Evolutionary conservation across 1,140 invertebrate species (phyloP).

Genomic region (Druon quercuslanigerum): DNA sequence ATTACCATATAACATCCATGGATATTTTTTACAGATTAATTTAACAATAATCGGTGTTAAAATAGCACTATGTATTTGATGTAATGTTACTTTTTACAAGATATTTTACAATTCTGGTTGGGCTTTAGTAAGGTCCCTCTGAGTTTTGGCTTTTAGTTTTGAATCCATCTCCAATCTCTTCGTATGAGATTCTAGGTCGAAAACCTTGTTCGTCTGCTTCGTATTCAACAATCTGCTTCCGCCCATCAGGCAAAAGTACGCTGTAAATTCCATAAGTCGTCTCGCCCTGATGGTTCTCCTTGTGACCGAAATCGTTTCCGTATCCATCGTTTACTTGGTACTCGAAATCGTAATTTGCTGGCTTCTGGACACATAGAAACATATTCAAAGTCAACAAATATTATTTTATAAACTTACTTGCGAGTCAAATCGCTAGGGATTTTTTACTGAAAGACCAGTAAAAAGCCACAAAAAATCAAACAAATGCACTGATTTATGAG

Average conservation of each 20-base stretch:
- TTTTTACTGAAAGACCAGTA: no score
- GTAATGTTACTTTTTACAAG: background rate
- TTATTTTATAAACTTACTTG: background rate
- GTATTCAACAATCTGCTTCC: constrained; percentile 87
- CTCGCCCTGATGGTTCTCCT: constrained; percentile 82
- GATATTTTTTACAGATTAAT: no score
- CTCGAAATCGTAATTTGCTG: constrained; percentile 85
- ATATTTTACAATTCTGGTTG: background rate
- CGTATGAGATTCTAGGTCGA: constrained; percentile 85
- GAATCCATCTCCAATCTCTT: constrained; percentile 73
- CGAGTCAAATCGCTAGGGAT: no score
- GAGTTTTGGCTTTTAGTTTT: constrained; percentile 27
- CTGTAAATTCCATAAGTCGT: constrained; percentile 82
- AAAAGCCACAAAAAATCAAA: no score
- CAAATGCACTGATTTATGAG: no score
- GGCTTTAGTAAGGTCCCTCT: constrained; percentile 47
- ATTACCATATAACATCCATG: no score
- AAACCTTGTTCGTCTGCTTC: constrained; percentile 86
- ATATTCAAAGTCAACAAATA: constrained; percentile 27
- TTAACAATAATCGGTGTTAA: no score
- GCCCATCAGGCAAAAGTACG: constrained; percentile 85
- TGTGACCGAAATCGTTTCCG: constrained; percentile 84
- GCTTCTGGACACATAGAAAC: constrained; percentile 69
- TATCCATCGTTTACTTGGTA: constrained; percentile 84
- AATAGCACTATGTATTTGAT: no score